phyloP scores from a whole-genome alignment of 1,140 invertebrate species.

The Lysiphlebus fabarum region DNA sequence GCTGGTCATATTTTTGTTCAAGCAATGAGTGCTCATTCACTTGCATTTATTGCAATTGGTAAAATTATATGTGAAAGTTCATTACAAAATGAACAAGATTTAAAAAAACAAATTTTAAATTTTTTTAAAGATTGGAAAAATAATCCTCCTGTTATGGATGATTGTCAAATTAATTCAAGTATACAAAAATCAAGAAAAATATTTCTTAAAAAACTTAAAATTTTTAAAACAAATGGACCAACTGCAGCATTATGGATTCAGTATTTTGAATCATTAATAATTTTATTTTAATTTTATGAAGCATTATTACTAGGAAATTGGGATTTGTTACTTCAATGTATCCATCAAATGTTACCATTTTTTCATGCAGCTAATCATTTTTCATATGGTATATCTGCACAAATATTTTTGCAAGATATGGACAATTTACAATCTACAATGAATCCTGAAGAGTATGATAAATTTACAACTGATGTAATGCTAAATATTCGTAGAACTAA shows the following conservation, averaged over 20 bases:
- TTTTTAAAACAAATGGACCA: not conserved
- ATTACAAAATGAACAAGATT: slow-evolving; percentile 17
- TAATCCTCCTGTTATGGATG: too few relatives aligned
- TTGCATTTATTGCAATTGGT: slow-evolving; percentile 27
- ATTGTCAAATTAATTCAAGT: not conserved
- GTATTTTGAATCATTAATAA: slow-evolving; percentile 21
- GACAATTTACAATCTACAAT: slow-evolving; percentile 44
- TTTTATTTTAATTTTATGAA: slow-evolving; percentile 22
- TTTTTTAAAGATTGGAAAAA: not conserved
- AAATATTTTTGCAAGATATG: slow-evolving; percentile 15
- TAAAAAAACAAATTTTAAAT: not conserved
- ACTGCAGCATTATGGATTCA: slow-evolving; percentile 24
- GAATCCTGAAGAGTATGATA: slow-evolving; percentile 31
- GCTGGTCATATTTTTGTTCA: slow-evolving; percentile 41
- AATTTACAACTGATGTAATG: slow-evolving; percentile 36
- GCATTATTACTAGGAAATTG: slow-evolving; percentile 36
- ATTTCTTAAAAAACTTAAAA: slow-evolving; percentile 28
- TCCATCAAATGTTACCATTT: slow-evolving; percentile 38
- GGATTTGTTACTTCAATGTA: slow-evolving; percentile 29
- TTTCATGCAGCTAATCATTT: slow-evolving; percentile 43
- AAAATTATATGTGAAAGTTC: slow-evolving; percentile 31
- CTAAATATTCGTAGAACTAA: slow-evolving; percentile 43
- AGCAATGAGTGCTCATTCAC: slow-evolving; percentile 34
- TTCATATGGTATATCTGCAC: slow-evolving; percentile 40
- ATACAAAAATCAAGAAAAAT: slow-evolving; percentile 25